Base-by-base conservation (phyloP, 2,888 invertebrate species). In the Sphecodes monilicornis region DNA sequence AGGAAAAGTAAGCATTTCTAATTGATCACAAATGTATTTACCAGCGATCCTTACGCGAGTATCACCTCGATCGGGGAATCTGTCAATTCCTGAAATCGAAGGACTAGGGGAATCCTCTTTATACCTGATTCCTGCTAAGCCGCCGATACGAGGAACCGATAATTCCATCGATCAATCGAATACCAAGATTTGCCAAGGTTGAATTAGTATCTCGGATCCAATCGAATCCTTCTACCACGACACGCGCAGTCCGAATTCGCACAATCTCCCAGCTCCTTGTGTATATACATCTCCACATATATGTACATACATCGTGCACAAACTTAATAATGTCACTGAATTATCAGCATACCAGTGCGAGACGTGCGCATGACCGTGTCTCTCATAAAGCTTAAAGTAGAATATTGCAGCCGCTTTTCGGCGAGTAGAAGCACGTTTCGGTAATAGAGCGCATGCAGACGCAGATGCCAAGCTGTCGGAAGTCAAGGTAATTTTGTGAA, bases 91-190 rank as follows among this genome's bases (percentile, higher is more conserved):
- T 50, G 64, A 54, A 70, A 66, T 36, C 72, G 57, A 22, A 13
- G 39, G 39, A 39, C 60, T 32, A 32, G 29, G 18, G 60, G 29
- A 60, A 82, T 70, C 57, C 71, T 36, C 50, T 57, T 76, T 26
- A 32, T 26, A 54, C 18, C 70, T 29, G 41, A 11, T 70, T 36
- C 36, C 66, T 54, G 82, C 13, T 74, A 81, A 75, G 74, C 75
- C 60, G 71, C 5, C 43, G 75, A 66, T 71, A 71, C 54, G 71
- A 29, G 36, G 50, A 82, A 66, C 75, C 82, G 82, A 76, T 82
- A 83, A 83, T 83, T 83, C 82, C 76, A 82, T 83, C 82, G 82
- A 83, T 83, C 76, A 83, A 82, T 83, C 76, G 82, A 46, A 68
- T 83, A 82, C 82, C 76, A 54, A 76, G 82, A 82, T 83, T 82